Conservation (phyloP, 2,888 invertebrate species). For the Malthinus seriepunctatus region DNA sequence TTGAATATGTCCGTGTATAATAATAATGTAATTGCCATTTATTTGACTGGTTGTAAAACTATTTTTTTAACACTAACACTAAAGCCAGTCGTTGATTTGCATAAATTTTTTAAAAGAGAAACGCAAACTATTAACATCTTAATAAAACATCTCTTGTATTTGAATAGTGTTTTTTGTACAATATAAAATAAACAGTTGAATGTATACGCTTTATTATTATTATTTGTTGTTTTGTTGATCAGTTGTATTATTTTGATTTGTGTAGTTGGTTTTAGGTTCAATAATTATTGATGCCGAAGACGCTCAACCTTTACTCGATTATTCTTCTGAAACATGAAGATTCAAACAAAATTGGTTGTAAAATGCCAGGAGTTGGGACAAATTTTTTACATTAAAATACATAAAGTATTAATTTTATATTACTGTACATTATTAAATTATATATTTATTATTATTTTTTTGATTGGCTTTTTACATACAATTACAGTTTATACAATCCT, state of each 20-base stretch:
- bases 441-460: neutral
- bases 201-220: neutral
- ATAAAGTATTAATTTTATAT: constrained; percentile 9
- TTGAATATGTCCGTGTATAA: constrained; percentile 2
- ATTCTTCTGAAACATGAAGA: constrained; percentile 11
- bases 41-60: no score
- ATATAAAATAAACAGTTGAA: constrained; percentile 5
- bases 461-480: neutral
- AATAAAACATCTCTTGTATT: constrained; percentile 4
- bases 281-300: constrained; percentile 12
- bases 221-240: neutral
- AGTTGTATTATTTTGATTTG: constrained; percentile 12
- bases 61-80: neutral
- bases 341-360: neutral
- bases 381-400: neutral
- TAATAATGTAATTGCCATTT: neutral
- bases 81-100: constrained; percentile 1
- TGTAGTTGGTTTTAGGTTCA: constrained; percentile 25
- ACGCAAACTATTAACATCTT: neutral
- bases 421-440: constrained; percentile 10
- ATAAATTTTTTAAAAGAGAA: neutral
- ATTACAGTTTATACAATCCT: no score
- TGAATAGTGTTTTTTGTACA: constrained; percentile 3
- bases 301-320: constrained; percentile 12
- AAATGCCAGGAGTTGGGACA: no score